These are phyloP conservation scores for Calliopum simillimum DNA, from an alignment of 2,888 invertebrate species.

Conservation along the genomic window DNA sequence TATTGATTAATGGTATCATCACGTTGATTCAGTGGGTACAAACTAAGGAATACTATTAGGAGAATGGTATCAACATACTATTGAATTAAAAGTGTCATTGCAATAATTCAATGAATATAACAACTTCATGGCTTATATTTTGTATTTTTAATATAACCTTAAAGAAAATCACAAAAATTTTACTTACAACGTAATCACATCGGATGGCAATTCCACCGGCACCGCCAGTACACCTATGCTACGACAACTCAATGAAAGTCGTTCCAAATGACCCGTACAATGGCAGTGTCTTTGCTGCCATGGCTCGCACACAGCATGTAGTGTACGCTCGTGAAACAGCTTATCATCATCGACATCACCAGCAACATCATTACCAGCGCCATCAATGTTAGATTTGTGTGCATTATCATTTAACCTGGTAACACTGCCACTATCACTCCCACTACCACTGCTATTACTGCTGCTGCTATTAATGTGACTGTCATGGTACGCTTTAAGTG, in stretches of 20 bases:
- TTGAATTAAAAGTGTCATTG: too few relatives aligned
- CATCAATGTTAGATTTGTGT: constrained; percentile 7
- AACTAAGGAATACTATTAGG: too few relatives aligned
- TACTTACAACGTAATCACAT: constrained; percentile 65
- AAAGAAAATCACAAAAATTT: not conserved
- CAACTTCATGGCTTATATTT: too few relatives aligned
- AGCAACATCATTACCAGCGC: not conserved
- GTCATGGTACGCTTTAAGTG: constrained; percentile 62
- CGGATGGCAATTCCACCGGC: constrained; percentile 63
- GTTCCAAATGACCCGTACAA: constrained; percentile 61
- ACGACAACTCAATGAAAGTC: constrained; percentile 63
- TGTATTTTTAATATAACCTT: not conserved
- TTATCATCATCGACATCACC: not conserved
- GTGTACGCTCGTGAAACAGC: constrained; percentile 45
- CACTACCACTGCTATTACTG: constrained; percentile 15
- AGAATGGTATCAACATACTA: too few relatives aligned
- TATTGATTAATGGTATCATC: too few relatives aligned
- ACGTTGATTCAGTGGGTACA: too few relatives aligned
- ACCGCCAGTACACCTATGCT: constrained; percentile 62
- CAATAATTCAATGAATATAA: too few relatives aligned
- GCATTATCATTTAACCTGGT: constrained; percentile 4
- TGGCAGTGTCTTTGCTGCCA: constrained; percentile 65
- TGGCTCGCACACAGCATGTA: constrained; percentile 60
- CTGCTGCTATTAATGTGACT: constrained; percentile 35
- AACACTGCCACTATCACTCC: too few relatives aligned